A percentile compares a stretch with the other conserved stretches of the same genome.
Conservation (phyloP, 1,140 invertebrate genomes). For the Brachionus asplanchnoidis region DNA sequence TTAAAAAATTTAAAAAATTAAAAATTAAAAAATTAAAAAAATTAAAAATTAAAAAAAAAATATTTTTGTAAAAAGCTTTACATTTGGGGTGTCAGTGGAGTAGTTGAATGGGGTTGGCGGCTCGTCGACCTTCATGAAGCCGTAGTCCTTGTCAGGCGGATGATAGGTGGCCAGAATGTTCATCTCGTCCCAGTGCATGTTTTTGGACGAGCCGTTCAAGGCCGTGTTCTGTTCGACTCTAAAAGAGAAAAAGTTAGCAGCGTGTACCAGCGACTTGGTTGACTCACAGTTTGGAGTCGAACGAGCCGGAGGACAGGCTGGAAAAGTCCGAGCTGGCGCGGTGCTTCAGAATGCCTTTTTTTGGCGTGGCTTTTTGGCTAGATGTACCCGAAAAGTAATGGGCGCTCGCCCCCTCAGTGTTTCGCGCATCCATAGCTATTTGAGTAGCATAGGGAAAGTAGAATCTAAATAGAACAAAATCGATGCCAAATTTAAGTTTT, state of each 20-base stretch:
- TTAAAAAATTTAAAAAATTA: too few species aligned
- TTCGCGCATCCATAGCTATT: background rate
- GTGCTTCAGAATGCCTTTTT: slow-evolving; percentile 26
- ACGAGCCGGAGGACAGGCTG: background rate
- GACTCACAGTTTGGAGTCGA: background rate
- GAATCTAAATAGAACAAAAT: background rate
- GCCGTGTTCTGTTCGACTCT: background rate
- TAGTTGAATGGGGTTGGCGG: slow-evolving; percentile 75
- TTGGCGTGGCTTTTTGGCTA: background rate
- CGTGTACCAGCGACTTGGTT: background rate
- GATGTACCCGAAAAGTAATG: slow-evolving; percentile 1
- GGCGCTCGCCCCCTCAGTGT: background rate
- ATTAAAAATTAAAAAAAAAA: too few species aligned
- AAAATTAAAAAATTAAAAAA: too few species aligned
- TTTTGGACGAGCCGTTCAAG: background rate
- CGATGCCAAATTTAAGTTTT: background rate
- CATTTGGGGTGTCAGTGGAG: background rate
- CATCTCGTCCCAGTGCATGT: slow-evolving; percentile 74
- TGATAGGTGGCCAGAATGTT: slow-evolving; percentile 97
- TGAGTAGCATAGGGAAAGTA: background rate
- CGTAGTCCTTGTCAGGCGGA: slow-evolving; percentile 96
- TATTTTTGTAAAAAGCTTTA: background rate
- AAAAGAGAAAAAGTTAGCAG: background rate
- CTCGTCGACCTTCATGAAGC: slow-evolving; percentile 98
- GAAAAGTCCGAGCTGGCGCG: slow-evolving; percentile 26